Conservation (phyloP, 2,888 invertebrate species). For the Leptothorax acervorum region DNA sequence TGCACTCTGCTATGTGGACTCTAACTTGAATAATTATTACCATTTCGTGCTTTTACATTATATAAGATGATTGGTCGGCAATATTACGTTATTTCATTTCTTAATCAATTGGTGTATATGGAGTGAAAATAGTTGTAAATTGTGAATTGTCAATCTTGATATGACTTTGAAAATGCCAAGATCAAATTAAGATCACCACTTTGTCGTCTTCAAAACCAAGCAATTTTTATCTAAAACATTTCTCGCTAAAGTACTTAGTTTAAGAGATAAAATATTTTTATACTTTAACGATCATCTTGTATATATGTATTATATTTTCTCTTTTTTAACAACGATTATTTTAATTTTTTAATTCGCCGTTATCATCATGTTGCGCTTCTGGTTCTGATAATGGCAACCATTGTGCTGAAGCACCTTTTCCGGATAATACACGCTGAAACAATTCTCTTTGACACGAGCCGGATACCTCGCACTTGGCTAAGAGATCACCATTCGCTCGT, state of each 20-base stretch:
- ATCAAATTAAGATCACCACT: background rate
- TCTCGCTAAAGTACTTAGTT: background rate
- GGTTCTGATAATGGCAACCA: constrained; percentile 87
- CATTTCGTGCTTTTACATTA: constrained; percentile 16
- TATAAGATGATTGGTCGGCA: background rate
- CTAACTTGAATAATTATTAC: constrained; percentile 20
- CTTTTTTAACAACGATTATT: background rate
- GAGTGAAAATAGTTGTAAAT: constrained; percentile 10
- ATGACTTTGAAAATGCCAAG: background rate
- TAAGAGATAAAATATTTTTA: constrained; percentile 2
- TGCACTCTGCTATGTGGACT: background rate
- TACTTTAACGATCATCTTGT: background rate
- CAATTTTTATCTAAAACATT: background rate
- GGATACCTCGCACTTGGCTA: constrained; percentile 87
- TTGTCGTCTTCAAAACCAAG: background rate
- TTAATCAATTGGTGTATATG: constrained; percentile 16
- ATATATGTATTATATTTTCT: background rate
- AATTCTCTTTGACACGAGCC: constrained; percentile 85
- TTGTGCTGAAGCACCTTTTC: constrained; percentile 88
- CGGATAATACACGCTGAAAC: constrained; percentile 87
- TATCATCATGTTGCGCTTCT: constrained; percentile 61
- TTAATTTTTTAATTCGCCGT: constrained; percentile 64
- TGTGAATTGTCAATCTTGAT: constrained; percentile 1
- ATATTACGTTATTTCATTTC: background rate
- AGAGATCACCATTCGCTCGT: constrained; percentile 88